A percentile compares a stretch with the other conserved stretches of the same genome.
These are phyloP conservation scores for Narcine bancroftii DNA, from an alignment of 2,113 vertebrate species.

Conservation along the genomic window DNA sequence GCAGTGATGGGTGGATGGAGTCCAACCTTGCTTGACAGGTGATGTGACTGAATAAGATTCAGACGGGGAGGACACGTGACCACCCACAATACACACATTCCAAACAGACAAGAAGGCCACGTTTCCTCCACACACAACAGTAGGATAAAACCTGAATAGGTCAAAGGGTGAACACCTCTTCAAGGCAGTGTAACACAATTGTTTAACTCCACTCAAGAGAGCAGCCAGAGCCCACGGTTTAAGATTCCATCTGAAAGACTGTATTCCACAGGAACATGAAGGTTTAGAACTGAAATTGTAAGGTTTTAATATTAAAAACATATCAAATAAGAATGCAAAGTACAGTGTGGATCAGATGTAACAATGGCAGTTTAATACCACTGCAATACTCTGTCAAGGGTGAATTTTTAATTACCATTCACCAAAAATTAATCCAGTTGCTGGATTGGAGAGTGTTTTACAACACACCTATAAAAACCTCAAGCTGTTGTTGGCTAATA, in stretches of 20 bases:
- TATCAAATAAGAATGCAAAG: not conserved
- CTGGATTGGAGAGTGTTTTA: not conserved
- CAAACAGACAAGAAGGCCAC: no score
- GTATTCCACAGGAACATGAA: no score
- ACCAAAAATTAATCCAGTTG: not conserved
- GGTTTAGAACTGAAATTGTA: not conserved
- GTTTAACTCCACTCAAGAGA: not conserved
- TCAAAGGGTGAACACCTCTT: not conserved
- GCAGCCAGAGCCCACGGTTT: not conserved
- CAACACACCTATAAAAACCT: not conserved
- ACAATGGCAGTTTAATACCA: not conserved
- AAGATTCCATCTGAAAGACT: not conserved
- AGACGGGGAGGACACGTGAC: no score
- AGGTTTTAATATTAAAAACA: not conserved
- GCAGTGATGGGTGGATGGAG: no score
- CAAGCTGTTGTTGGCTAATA: constrained; percentile 8
- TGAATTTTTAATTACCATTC: not conserved
- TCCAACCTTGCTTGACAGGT: no score
- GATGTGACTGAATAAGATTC: no score
- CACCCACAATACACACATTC: no score
- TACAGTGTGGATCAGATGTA: not conserved
- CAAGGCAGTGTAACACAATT: not conserved
- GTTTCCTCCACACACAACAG: no score
- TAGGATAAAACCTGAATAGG: not conserved
- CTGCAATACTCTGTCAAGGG: not conserved